Evolutionary conservation across 2,113 vertebrate genomes (phyloP), one percentile per base, ranked within the genome.

Genomic region (Chionomys nivalis): DNA sequence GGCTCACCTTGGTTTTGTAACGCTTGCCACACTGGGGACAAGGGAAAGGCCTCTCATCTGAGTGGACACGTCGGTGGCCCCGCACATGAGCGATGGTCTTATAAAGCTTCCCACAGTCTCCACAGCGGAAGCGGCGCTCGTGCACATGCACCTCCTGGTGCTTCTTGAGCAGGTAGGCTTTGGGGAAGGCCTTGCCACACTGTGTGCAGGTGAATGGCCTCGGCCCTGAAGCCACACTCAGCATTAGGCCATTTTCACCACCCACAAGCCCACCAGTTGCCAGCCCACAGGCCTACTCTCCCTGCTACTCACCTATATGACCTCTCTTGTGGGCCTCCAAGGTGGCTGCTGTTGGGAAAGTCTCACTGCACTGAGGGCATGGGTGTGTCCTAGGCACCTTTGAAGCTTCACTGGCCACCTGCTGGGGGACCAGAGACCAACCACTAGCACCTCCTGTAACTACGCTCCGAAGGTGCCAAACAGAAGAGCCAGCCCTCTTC

Each of bases 51-150:
- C 99, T 98, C 88, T 99, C 99, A 0, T 99, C 99, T 0, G 99
- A 99, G 96, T 99, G 99, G 6, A 99, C 99, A 0, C 99, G 98
- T 94, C 99, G 99, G 98, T 99, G 99, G 75, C 99, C 99, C 0
- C 99, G 99, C 47, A 99, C 99, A 0, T 99, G 99, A 0, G 99
- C 99, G 0, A 99, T 99, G 72, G 99, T 99, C 98, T 99, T 99
- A 98, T 99, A 99, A 63, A 99, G 98, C 93, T 99, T 99, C 77
- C 99, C 99, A 0, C 99, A 99, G 97, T 99, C 99, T 1, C 99
- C 99, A 0, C 99, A 99, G 97, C 99, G 99, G 98, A 99, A 99
- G 14, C 99, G 98, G 94, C 99, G 98, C 97, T 99, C 99, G 0
- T 99, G 99, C 87, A 99, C 98, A 0, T 99, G 99, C 4, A 99